Conservation (phyloP, 2,113 vertebrate species). For the Callithrix jacchus region DNA sequence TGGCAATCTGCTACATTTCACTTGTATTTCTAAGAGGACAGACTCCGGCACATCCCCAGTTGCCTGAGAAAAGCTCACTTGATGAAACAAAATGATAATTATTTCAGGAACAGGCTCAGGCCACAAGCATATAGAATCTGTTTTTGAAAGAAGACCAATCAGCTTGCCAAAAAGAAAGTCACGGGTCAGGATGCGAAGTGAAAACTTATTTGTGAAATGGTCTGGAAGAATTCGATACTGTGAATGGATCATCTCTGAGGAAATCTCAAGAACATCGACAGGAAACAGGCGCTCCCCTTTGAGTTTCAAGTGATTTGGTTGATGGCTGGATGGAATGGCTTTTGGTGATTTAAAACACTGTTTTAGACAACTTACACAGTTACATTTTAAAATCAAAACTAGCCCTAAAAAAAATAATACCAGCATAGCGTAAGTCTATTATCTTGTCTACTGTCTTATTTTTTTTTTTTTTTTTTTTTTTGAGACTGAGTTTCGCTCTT, state of each 20-base stretch:
- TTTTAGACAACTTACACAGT: neutral
- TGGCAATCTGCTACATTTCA: neutral
- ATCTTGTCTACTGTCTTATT: neutral
- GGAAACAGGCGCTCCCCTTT: neutral
- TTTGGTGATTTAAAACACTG: neutral
- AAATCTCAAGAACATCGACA: neutral
- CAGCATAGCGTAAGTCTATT: neutral
- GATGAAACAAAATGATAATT: neutral
- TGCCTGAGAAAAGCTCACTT: neutral
- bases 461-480: too few relatives aligned
- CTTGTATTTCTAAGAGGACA: neutral
- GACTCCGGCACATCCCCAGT: neutral
- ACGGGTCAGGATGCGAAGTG: neutral
- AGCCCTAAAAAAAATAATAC: neutral
- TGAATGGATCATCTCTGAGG: neutral
- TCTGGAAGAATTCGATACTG: neutral
- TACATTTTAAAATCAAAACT: constrained; percentile 27
- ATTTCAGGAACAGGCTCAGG: neutral
- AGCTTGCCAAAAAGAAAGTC: neutral
- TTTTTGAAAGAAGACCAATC: neutral
- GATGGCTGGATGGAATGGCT: neutral
- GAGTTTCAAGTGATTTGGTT: neutral
- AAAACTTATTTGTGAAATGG: neutral
- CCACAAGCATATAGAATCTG: neutral
- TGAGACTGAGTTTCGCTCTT: too few relatives aligned